Percentiles rank a stretch among this genome's conserved stretches.
Evolutionary conservation across 2,888 invertebrate species (phyloP).

Genomic region (Dryococelus australis): DNA sequence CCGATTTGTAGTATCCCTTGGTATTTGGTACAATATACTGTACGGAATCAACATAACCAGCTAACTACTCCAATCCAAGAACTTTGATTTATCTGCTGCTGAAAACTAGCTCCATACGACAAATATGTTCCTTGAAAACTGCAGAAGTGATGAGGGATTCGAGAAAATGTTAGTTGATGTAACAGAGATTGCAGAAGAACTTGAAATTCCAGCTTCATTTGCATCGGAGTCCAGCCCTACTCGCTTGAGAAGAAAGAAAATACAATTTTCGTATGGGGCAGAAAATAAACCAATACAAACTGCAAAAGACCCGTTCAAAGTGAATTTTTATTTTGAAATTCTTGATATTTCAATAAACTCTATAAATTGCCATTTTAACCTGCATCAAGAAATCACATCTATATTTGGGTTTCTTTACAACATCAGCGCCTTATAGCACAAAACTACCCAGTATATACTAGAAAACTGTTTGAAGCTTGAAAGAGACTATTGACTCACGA

Average conservation of each 20-base stretch:
- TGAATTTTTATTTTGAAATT: conserved; percentile 20
- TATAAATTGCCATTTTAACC: too few species aligned
- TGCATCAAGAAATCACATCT: too few species aligned
- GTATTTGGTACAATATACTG: too few species aligned
- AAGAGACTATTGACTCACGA: background rate
- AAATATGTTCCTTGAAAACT: conserved; percentile 22
- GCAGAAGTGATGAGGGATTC: conserved; percentile 18
- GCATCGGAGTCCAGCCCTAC: too few species aligned
- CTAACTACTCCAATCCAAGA: too few species aligned
- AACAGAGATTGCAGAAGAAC: background rate
- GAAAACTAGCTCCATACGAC: background rate
- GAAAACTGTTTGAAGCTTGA: background rate
- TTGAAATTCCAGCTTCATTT: too few species aligned
- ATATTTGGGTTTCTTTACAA: too few species aligned
- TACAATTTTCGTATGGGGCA: background rate
- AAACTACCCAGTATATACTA: conserved; percentile 23
- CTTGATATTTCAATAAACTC: too few species aligned
- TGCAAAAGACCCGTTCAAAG: conserved; percentile 13
- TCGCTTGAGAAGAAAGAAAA: too few species aligned
- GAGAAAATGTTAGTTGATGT: conserved; percentile 13
- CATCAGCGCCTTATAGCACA: background rate
- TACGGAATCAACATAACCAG: too few species aligned
- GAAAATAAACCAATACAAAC: conserved; percentile 11
- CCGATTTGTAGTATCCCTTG: too few species aligned
- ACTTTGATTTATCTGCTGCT: too few species aligned